Percentiles rank a stretch among this genome's conserved stretches.
phyloP scores from a whole-genome alignment of 2,888 invertebrate species.

The Eupithecia centaureata region DNA sequence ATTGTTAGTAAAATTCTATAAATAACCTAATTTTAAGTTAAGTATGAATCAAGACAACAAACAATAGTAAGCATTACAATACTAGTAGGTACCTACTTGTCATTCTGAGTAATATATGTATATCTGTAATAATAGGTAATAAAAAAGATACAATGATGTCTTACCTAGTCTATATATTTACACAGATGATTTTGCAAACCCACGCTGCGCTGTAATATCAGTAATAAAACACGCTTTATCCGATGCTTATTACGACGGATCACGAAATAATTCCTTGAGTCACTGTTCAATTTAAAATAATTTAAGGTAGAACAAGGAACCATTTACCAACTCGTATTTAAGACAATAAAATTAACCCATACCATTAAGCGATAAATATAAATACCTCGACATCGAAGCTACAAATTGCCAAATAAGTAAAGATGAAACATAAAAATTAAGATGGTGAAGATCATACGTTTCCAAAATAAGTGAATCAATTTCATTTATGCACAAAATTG shows the following conservation, averaged over 20 bases:
- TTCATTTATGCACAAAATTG: constrained; percentile 30
- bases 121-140: too few species aligned
- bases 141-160: too few species aligned
- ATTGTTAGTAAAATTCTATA: too few species aligned
- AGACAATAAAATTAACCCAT: constrained; percentile 25
- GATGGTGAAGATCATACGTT: constrained; percentile 20
- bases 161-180: not conserved
- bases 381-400: constrained; percentile 17
- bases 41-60: too few species aligned
- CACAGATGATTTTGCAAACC: not conserved
- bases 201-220: not conserved
- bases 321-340: constrained; percentile 11
- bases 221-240: not conserved
- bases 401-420: constrained; percentile 29
- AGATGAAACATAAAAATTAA: constrained; percentile 28
- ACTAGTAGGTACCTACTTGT: too few species aligned
- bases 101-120: too few species aligned
- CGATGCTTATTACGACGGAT: not conserved
- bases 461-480: constrained; percentile 37
- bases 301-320: constrained; percentile 15
- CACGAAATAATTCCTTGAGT: not conserved
- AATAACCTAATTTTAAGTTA: too few species aligned
- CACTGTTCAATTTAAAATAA: constrained; percentile 14
- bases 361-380: constrained; percentile 27
- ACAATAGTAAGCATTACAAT: too few species aligned